Evolutionary conservation across 2,797 vertebrate species (phyloP).

Genomic region (Orestias chungarensis): DNA sequence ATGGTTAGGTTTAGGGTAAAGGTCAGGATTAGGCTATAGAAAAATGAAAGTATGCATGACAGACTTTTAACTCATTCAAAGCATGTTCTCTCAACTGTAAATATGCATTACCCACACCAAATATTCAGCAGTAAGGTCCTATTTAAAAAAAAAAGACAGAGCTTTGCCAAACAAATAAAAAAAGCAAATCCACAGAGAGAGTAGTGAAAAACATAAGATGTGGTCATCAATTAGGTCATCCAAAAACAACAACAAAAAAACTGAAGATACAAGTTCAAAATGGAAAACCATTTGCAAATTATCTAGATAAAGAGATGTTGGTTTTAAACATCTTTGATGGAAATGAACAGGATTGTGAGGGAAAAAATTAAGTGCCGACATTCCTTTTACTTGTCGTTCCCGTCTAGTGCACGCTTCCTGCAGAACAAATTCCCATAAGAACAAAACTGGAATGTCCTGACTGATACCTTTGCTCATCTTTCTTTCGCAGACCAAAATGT

Average conservation of each 20-base stretch:
- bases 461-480: background rate
- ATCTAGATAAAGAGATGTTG: background rate
- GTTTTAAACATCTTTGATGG: background rate
- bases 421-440: background rate
- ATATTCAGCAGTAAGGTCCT: background rate
- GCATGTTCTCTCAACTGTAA: background rate
- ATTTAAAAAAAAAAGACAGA: background rate
- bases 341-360: background rate
- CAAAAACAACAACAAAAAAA: background rate
- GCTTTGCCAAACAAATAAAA: background rate
- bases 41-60: no score
- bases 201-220: background rate
- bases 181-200: background rate
- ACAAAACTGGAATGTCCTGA: background rate
- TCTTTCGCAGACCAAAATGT: background rate
- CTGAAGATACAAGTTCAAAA: background rate
- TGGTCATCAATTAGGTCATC: background rate
- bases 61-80: no score
- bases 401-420: background rate
- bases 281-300: background rate
- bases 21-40: no score
- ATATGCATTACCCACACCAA: background rate
- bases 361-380: background rate
- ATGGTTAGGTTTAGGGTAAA: background rate
- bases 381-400: background rate